Conservation (phyloP, 1,140 invertebrate genomes). For the Acyrthosiphon pisum region DNA sequence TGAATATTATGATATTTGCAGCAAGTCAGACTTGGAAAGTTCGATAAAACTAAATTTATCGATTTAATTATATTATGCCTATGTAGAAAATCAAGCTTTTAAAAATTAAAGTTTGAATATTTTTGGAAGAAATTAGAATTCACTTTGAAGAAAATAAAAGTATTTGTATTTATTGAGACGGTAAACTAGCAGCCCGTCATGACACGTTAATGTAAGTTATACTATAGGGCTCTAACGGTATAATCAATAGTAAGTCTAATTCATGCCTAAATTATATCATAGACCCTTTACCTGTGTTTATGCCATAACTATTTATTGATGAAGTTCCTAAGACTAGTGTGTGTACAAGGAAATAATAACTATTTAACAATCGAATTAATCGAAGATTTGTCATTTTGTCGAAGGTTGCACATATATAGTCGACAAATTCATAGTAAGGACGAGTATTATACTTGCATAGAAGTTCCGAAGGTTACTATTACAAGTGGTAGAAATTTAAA, state of each 20-base stretch:
- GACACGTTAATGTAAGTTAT: not conserved
- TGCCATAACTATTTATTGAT: not conserved
- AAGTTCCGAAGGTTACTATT: not conserved
- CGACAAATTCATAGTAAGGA: not conserved
- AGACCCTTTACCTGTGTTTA: not conserved
- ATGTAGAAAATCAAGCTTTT: too few relatives aligned
- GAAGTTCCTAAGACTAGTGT: not conserved
- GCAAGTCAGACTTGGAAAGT: too few relatives aligned
- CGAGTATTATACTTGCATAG: not conserved
- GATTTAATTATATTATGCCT: too few relatives aligned
- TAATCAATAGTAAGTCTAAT: slow-evolving; percentile 11
- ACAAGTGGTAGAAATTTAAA: not conserved
- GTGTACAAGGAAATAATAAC: not conserved
- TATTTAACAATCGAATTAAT: not conserved
- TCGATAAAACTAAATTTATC: too few relatives aligned
- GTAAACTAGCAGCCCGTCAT: not conserved
- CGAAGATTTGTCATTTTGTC: not conserved
- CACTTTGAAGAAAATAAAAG: not conserved
- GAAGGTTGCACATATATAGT: not conserved
- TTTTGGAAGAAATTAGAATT: not conserved
- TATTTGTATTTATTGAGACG: not conserved
- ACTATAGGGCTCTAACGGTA: not conserved
- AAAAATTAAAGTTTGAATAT: too few relatives aligned
- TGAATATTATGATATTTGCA: too few relatives aligned
- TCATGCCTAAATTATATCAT: not conserved